phyloP scores from a whole-genome alignment of 2,888 invertebrate species.

The Teleiodes luculella region DNA sequence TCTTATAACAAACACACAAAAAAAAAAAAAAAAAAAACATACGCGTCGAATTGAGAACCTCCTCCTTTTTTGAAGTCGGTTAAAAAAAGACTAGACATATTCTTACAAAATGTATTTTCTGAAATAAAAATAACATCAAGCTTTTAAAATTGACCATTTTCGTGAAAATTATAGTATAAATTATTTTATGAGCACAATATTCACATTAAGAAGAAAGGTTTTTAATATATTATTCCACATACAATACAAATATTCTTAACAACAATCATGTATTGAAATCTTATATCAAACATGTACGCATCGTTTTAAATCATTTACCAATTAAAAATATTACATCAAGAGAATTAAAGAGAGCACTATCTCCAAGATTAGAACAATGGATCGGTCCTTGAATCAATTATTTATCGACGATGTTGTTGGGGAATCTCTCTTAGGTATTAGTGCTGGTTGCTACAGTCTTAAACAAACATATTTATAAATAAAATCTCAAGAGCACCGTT shows the following conservation, averaged over 20 bases:
- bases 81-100: slow-evolving; percentile 25
- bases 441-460: not conserved
- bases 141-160: slow-evolving; percentile 73
- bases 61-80: not conserved
- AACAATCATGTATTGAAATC: slow-evolving; percentile 39
- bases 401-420: no score
- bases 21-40: no score
- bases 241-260: slow-evolving; percentile 30
- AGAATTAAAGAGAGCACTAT: no score
- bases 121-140: slow-evolving; percentile 77
- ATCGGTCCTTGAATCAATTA: no score
- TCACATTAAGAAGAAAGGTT: slow-evolving; percentile 64
- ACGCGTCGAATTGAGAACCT: not conserved
- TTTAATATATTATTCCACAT: slow-evolving; percentile 35
- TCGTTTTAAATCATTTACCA: not conserved
- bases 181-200: slow-evolving; percentile 66
- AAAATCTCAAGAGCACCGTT: slow-evolving; percentile 26
- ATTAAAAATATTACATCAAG: no score
- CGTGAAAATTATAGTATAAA: slow-evolving; percentile 63
- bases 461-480: slow-evolving; percentile 9
- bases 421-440: not conserved
- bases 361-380: no score
- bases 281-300: not conserved
- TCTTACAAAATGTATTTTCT: slow-evolving; percentile 72
- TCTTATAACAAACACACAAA: no score